Evolutionary conservation across 2,113 vertebrate genomes (phyloP), one percentile per base, ranked within the genome.

Genomic region (Lepidothrix coronata): DNA sequence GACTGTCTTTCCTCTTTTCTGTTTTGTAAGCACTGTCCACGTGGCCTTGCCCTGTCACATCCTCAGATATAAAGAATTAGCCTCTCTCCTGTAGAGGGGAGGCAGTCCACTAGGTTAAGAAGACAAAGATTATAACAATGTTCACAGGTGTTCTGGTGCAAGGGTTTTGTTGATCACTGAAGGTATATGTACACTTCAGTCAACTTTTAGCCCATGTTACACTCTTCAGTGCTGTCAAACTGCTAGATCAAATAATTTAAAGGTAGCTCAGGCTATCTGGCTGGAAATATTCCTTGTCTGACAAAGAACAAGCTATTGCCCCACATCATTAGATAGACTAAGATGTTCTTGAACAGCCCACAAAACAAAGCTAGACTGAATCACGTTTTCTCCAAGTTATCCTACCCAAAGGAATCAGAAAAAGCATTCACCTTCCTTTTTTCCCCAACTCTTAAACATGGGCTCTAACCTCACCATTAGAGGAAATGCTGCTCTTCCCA

Each of bases 1-100:
- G 7, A 76, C 59, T 88, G 71, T 89, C 95, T 96, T 94, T 91
- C 88, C 73, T 95, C 94, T 90, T 90, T 59, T 88, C 82, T 82
- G 11, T 98, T 98, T 97, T 96, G 80, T 94, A 96, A 97, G 79
- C 74, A 54, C 72, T 66, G 52, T 72, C 92, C 88, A 71, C 77
- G 91, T 93, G 96, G 92, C 86, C 91, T 95, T 74, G 93, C 89
- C 87, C 70, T 65, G 19, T 73, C 62, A 76, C 94, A 68, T 94
- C 74, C 90, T 78, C 8, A 25, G 81, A 95, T 95, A 61, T 87
- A 92, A 91, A 92, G 67, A 82, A 87, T 96, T 83, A 95, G 51
- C 84, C 54, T 96, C 80, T 27, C 46, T 94, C 51, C 80, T 77
- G 14, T 41, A 83, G 81, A 93, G 79, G 79, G 6, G 84, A 94